phyloP scores from a whole-genome alignment of 1,140 invertebrate species.

The Plectrocnemia conspersa region DNA sequence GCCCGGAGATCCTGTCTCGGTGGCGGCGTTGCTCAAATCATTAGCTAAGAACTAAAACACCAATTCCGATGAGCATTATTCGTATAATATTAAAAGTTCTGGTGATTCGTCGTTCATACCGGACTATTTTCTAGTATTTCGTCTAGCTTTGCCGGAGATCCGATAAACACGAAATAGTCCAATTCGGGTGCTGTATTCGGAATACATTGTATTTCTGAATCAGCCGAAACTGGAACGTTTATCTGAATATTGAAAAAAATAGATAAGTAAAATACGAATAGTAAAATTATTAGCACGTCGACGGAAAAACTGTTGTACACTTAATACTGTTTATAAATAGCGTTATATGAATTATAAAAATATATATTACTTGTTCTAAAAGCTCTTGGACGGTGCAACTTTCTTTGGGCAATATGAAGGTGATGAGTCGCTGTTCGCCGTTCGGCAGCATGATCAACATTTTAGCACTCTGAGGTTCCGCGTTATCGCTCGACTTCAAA shows the following conservation, averaged over 20 bases:
- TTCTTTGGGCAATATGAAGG: conserved; percentile 71
- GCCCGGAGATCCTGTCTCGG: background rate
- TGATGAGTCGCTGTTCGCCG: conserved; percentile 71
- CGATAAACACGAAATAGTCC: conserved; percentile 70
- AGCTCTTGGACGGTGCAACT: conserved; percentile 75
- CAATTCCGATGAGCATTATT: background rate
- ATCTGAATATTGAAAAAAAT: conserved; percentile 45
- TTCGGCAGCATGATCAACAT: conserved; percentile 69
- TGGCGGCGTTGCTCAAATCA: background rate
- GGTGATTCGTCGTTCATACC: conserved; percentile 36
- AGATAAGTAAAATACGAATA: conserved; percentile 4
- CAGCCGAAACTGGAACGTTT: conserved; percentile 58
- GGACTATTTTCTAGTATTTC: conserved; percentile 50
- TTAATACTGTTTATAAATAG: conserved; percentile 6
- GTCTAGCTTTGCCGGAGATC: conserved; percentile 49
- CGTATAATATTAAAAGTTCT: background rate
- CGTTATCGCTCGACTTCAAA: conserved; percentile 1
- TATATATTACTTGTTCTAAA: conserved; percentile 61
- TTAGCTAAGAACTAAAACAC: background rate
- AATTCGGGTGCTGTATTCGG: conserved; percentile 65
- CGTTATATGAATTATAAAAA: background rate
- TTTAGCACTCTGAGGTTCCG: conserved; percentile 58
- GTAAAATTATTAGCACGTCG: background rate
- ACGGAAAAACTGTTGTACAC: background rate
- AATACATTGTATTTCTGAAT: conserved; percentile 64